Conservation (phyloP, 2,888 invertebrate genomes). For the Copidosoma aretas region DNA sequence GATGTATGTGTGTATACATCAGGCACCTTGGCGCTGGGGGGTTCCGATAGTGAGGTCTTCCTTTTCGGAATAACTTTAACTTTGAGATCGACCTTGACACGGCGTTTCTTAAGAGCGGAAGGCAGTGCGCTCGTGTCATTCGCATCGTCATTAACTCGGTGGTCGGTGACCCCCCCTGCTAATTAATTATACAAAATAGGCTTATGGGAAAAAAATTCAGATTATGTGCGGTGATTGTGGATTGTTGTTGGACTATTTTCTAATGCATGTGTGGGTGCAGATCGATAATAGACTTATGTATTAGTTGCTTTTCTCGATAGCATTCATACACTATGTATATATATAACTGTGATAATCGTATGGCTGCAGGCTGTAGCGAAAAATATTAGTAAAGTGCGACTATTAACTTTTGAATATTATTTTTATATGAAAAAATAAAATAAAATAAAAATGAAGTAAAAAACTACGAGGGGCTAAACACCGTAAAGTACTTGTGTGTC, state of each 20-base stretch:
- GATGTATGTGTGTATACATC: background rate
- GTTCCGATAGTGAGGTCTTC: slow-evolving; percentile 49
- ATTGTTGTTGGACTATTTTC: too few relatives aligned
- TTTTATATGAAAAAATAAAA: background rate
- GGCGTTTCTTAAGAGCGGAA: slow-evolving; percentile 58
- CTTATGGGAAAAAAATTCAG: background rate
- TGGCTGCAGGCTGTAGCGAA: too few relatives aligned
- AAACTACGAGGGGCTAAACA: background rate
- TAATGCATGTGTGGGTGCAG: too few relatives aligned
- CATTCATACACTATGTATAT: too few relatives aligned
- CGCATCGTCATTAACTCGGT: slow-evolving; percentile 49
- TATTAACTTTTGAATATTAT: background rate
- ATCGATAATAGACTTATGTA: too few relatives aligned
- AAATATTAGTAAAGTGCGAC: too few relatives aligned
- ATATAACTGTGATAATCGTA: too few relatives aligned
- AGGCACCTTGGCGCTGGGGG: slow-evolving; percentile 54
- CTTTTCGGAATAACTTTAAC: slow-evolving; percentile 60
- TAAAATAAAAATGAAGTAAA: background rate
- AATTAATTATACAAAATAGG: slow-evolving; percentile 47
- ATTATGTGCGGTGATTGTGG: background rate
- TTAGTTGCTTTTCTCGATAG: too few relatives aligned
- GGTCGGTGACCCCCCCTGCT: slow-evolving; percentile 56
- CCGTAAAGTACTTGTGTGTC: slow-evolving; percentile 78
- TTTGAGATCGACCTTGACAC: slow-evolving; percentile 61
- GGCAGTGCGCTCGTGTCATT: slow-evolving; percentile 52